Evolutionary conservation across 1,140 invertebrate genomes (phyloP).

Genomic region (Tigriopus japonicus): DNA sequence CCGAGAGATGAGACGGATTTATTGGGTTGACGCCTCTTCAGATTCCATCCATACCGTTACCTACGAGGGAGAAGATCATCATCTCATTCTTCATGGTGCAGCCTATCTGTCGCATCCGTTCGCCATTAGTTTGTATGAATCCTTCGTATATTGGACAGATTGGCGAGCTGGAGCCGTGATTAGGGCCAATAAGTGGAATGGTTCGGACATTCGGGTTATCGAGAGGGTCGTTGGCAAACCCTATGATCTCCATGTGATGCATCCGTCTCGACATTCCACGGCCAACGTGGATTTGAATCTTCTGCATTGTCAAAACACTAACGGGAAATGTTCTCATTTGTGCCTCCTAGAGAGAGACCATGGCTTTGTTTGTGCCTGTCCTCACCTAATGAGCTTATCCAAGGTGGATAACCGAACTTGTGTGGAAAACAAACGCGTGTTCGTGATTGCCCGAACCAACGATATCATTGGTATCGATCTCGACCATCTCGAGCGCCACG

Average conservation of each 20-base stretch:
- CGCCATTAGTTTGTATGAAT: conserved; percentile 40
- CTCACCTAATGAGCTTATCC: conserved; percentile 41
- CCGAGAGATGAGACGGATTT: conserved; percentile 35
- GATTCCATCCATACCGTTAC: conserved; percentile 52
- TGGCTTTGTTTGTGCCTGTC: conserved; percentile 47
- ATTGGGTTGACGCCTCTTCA: conserved; percentile 47
- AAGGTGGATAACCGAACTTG: conserved; percentile 40
- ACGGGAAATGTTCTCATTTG: conserved; percentile 41
- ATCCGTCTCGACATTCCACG: conserved; percentile 37
- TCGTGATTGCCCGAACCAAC: conserved; percentile 25
- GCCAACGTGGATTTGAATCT: conserved; percentile 31
- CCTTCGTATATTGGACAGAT: conserved; percentile 45
- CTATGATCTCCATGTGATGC: conserved; percentile 44
- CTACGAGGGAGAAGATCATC: conserved; percentile 36
- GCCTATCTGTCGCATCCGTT: conserved; percentile 41
- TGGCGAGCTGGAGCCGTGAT: conserved; percentile 43
- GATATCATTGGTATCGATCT: conserved; percentile 67
- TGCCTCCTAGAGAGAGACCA: conserved; percentile 40
- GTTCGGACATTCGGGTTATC: conserved; percentile 34
- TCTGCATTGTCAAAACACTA: conserved; percentile 29
- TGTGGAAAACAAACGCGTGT: conserved; percentile 33
- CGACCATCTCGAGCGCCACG: conserved; percentile 46
- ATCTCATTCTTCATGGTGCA: conserved; percentile 31
- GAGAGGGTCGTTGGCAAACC: conserved; percentile 41
- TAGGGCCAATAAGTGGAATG: conserved; percentile 44